Percentiles rank a stretch among this genome's conserved stretches.
These are phyloP conservation scores for Probosciger aterrimus DNA, from an alignment of 2,113 vertebrate species.

Conservation along the genomic window DNA sequence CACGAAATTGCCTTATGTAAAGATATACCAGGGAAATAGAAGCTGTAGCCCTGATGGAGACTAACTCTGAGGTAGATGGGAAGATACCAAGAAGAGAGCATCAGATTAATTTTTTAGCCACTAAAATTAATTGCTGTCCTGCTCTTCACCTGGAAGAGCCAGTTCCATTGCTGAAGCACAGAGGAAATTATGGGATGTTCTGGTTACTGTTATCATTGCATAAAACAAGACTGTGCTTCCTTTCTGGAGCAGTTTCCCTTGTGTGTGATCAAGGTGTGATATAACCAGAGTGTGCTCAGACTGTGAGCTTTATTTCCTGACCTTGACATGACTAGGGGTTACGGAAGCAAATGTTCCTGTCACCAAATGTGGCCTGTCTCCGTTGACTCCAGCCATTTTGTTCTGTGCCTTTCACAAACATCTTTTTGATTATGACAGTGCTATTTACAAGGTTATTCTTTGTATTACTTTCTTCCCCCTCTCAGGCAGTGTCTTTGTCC, in stretches of 20 bases:
- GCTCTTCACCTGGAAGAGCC: background rate
- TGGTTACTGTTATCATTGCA: background rate
- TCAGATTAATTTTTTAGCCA: background rate
- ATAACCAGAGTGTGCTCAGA: background rate
- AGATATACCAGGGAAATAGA: background rate
- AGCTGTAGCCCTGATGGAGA: background rate
- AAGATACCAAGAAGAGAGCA: background rate
- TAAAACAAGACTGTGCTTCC: background rate
- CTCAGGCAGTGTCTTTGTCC: background rate
- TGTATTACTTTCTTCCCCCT: background rate
- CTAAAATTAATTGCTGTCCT: constrained; percentile 5
- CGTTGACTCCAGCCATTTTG: background rate
- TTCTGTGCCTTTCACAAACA: background rate
- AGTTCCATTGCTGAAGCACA: background rate
- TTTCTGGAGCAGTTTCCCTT: background rate
- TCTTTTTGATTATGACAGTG: background rate
- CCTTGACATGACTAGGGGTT: background rate
- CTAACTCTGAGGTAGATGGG: background rate
- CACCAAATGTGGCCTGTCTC: background rate
- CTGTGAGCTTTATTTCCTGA: background rate
- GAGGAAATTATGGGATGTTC: background rate
- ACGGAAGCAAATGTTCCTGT: background rate
- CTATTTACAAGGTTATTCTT: constrained; percentile 8
- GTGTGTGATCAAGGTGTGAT: background rate
- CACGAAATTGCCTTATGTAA: background rate